Percentiles rank a stretch among this genome's conserved stretches.
phyloP scores from a whole-genome alignment of 2,797 vertebrate species.

The Rhodeus uyekii region DNA sequence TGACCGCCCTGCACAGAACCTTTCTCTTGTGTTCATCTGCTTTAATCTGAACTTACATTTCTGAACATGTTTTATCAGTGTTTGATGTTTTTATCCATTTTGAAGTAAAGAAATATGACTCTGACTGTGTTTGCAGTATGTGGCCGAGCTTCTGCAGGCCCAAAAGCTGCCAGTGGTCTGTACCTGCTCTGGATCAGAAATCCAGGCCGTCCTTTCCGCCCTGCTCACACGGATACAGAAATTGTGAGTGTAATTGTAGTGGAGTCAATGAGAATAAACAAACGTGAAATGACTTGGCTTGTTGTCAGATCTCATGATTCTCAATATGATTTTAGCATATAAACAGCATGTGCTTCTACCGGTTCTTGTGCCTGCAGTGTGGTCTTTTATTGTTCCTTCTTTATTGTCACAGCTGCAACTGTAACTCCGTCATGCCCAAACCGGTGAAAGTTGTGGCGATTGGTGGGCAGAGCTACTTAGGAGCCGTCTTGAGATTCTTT shows the following conservation, averaged over 20 bases:
- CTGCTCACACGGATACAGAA: slow-evolving; percentile 85
- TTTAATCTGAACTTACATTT: neutral
- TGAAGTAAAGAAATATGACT: neutral
- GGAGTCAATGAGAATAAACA: neutral
- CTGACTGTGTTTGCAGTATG: slow-evolving; percentile 54
- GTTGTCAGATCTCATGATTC: neutral
- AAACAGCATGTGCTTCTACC: neutral
- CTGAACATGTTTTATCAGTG: neutral
- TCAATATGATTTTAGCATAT: neutral
- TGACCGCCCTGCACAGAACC: neutral
- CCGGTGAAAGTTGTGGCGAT: slow-evolving; percentile 57
- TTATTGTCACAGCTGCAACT: slow-evolving; percentile 79
- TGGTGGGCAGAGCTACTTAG: slow-evolving; percentile 57
- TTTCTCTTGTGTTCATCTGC: neutral
- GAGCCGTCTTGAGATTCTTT: slow-evolving; percentile 55
- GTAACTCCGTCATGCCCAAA: slow-evolving; percentile 71
- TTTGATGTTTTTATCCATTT: slow-evolving; percentile 2
- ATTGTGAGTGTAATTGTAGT: slow-evolving; percentile 75
- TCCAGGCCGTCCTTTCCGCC: slow-evolving; percentile 79
- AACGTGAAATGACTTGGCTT: neutral
- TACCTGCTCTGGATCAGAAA: slow-evolving; percentile 60
- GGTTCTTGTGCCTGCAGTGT: neutral
- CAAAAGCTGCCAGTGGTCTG: slow-evolving; percentile 55
- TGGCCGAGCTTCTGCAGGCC: slow-evolving; percentile 53
- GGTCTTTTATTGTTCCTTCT: neutral